phyloP scores from a whole-genome alignment of 2,888 invertebrate genomes.

The Sinohyriopsis cumingii region DNA sequence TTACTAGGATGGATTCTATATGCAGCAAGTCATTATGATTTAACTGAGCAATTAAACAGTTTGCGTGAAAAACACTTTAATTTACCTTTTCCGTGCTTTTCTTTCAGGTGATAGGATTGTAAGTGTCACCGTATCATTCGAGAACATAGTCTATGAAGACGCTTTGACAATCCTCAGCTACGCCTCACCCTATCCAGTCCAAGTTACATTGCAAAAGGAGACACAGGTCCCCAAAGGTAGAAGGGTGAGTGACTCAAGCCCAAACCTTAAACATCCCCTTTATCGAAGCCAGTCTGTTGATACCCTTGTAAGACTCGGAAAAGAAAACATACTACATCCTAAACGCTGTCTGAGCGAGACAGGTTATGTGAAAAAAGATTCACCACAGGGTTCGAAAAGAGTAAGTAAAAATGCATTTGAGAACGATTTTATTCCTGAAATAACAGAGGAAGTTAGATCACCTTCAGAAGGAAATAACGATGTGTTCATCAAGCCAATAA shows the following conservation, averaged over 20 bases:
- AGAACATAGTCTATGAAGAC: conserved; percentile 91
- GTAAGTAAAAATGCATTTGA: conserved; percentile 7
- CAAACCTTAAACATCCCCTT: conserved; percentile 82
- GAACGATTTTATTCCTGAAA: conserved; percentile 25
- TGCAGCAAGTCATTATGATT: too few species aligned
- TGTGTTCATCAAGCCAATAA: background rate
- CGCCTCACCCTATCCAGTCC: conserved; percentile 85
- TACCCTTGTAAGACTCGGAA: conserved; percentile 80
- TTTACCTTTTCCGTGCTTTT: conserved; percentile 12
- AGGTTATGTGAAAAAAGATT: conserved; percentile 27
- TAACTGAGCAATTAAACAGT: too few species aligned
- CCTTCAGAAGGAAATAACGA: background rate
- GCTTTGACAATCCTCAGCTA: conserved; percentile 91
- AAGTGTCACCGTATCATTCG: conserved; percentile 88
- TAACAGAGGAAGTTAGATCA: background rate
- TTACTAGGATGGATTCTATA: too few species aligned
- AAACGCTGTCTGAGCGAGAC: conserved; percentile 57
- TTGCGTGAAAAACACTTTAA: too few species aligned
- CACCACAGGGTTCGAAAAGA: conserved; percentile 11
- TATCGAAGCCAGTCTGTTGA: conserved; percentile 85
- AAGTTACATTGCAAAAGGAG: conserved; percentile 82
- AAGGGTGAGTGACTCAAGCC: conserved; percentile 57
- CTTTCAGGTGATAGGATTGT: conserved; percentile 88
- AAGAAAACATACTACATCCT: conserved; percentile 33
- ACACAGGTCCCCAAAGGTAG: conserved; percentile 56